Percentiles rank a stretch among this genome's conserved stretches.
Evolutionary conservation across 2,113 vertebrate genomes (phyloP).

Genomic region (Alaudala cheleensis): DNA sequence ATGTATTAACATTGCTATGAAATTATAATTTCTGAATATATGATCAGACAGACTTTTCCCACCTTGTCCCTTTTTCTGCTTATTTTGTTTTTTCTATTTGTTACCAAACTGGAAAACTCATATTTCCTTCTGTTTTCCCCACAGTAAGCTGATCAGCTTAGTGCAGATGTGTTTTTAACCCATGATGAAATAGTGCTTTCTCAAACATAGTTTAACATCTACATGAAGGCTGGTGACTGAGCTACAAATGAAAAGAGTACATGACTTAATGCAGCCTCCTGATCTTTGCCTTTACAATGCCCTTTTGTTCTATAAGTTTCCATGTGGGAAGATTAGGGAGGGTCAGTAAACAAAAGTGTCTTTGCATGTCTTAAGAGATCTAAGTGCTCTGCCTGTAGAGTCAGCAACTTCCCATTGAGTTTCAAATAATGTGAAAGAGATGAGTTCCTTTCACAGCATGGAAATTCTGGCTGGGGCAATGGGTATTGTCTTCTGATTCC

Average conservation of each 20-base stretch:
- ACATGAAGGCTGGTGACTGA: neutral
- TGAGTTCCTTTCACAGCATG: conserved; percentile 34
- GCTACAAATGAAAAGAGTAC: neutral
- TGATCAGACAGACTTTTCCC: neutral
- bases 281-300: conserved; percentile 54
- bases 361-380: conserved; percentile 36
- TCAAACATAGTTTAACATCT: neutral
- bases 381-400: conserved; percentile 26
- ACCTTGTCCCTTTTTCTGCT: neutral
- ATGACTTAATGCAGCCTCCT: conserved; percentile 24
- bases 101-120: neutral
- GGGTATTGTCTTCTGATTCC: conserved; percentile 28
- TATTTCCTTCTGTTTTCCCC: neutral
- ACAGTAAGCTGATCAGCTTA: neutral
- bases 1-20: neutral
- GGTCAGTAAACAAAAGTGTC: conserved; percentile 44
- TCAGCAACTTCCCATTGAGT: conserved; percentile 49
- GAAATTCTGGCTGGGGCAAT: neutral
- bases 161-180: neutral
- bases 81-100: neutral
- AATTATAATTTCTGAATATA: neutral
- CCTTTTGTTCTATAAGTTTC: conserved; percentile 57
- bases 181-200: neutral
- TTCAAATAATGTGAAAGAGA: conserved; percentile 35
- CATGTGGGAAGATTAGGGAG: conserved; percentile 34